phyloP scores from a whole-genome alignment of 2,113 vertebrate genomes.

The Tiliqua scincoides region DNA sequence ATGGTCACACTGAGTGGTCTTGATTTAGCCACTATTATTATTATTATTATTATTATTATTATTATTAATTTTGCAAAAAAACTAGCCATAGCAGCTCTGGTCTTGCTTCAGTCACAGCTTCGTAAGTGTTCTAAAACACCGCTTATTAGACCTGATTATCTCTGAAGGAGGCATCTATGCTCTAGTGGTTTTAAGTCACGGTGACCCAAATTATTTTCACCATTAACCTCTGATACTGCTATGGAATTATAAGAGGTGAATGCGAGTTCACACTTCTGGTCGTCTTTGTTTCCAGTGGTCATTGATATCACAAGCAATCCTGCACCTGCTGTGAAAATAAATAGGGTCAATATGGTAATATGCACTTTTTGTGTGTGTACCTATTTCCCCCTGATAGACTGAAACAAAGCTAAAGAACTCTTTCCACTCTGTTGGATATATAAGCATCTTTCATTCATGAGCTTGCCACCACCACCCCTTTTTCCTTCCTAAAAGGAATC shows the following conservation, averaged over 20 bases:
- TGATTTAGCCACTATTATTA: neutral
- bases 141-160: slow-evolving; percentile 32
- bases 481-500: neutral
- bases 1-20: neutral
- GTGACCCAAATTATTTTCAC: slow-evolving; percentile 58
- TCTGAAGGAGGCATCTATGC: slow-evolving; percentile 13
- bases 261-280: slow-evolving; percentile 47
- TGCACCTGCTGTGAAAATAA: slow-evolving; percentile 52
- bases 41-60: neutral
- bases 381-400: slow-evolving; percentile 17
- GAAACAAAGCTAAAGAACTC: slow-evolving; percentile 30
- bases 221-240: slow-evolving; percentile 53
- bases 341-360: slow-evolving; percentile 20
- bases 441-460: slow-evolving; percentile 24
- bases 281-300: slow-evolving; percentile 47
- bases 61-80: neutral
- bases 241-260: slow-evolving; percentile 51
- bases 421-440: slow-evolving; percentile 21
- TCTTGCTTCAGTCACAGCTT: slow-evolving; percentile 30
- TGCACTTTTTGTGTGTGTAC: neutral
- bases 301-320: slow-evolving; percentile 47
- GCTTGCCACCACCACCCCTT: neutral
- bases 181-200: slow-evolving; percentile 39
- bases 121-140: slow-evolving; percentile 33
- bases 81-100: neutral